Evolutionary conservation across 2,113 vertebrate genomes (phyloP), one percentile per base, ranked within the genome.

Genomic region (Erythrocercus mccallii): DNA sequence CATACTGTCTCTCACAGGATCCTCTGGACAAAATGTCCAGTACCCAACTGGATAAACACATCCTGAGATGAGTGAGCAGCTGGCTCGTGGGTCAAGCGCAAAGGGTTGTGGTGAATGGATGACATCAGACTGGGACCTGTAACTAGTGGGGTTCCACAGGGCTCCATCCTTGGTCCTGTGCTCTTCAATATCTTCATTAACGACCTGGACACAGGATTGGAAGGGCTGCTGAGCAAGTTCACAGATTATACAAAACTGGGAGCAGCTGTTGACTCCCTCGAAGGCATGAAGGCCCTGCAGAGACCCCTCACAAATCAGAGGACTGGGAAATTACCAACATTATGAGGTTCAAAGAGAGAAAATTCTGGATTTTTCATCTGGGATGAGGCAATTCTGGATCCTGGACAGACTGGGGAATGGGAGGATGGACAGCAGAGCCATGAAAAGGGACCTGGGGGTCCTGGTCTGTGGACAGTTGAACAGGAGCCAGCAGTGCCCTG

Each of bases 121-220:
- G 60, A 48, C 42, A 56, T 40, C 42, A 56, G 35, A n/a, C 42
- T 48, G 50, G 50, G 42, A 48, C 23, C 15, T 56, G 40, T 45
- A 5, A 33, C 22, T 2, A 4, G 1, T 56, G 82, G 35, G 12
- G 30, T 4, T 57, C 30, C 20, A 54, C 35, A 56, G 30, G 35
- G 20, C 42, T 57, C 20, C 60, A 65, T 85, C 60, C 35, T 65
- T 1, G 3, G 42, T 2, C 42, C 30, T 48, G 24, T 48, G 60
- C 24, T 65, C 50, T 13, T n/a, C 35, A 24, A n/a, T 5, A 40
- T 23, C 42, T 74, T 48, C 35, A 65, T 40, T 18, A 65, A 56
- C 0, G 0, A 30, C 70, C 20, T 57, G 35, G 50, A 48, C 1
- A 4, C 0, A 1, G 70, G 70, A 40, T n/a, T 30, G 35, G 40